A percentile compares a stretch with the other conserved stretches of the same genome.
These are phyloP conservation scores for Artibeus lituratus DNA, from an alignment of 2,797 vertebrate species.

Conservation along the genomic window DNA sequence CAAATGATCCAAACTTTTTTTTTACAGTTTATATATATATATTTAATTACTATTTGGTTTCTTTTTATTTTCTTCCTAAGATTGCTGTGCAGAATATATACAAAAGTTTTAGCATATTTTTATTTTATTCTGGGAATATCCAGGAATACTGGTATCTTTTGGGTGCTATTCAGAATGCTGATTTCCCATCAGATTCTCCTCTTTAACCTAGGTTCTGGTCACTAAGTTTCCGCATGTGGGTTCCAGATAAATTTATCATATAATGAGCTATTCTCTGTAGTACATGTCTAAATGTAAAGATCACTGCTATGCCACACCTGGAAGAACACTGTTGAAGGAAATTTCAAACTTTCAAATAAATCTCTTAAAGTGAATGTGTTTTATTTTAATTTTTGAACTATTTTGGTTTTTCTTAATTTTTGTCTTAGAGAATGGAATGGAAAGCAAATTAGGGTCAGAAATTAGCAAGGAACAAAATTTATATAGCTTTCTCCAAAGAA, in stretches of 20 bases:
- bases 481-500: neutral
- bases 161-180: neutral
- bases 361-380: neutral
- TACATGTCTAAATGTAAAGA: neutral
- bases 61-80: neutral
- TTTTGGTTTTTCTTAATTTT: neutral
- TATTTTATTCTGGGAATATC: neutral
- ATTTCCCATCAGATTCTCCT: neutral
- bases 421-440: neutral
- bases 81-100: neutral
- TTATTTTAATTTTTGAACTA: constrained; percentile 26
- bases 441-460: constrained; percentile 31
- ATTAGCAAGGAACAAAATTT: neutral
- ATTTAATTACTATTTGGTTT: neutral
- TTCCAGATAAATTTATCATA: neutral
- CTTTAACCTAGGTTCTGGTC: neutral
- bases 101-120: neutral
- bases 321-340: neutral
- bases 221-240: too few species aligned
- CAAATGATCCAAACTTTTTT: neutral
- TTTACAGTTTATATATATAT: neutral
- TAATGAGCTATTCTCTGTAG: neutral
- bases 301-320: neutral
- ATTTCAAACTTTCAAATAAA: constrained; percentile 20
- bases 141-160: neutral